These are phyloP conservation scores for Pseudomyrmex flavicornis DNA, from an alignment of 1,140 invertebrate genomes.

Conservation along the genomic window DNA sequence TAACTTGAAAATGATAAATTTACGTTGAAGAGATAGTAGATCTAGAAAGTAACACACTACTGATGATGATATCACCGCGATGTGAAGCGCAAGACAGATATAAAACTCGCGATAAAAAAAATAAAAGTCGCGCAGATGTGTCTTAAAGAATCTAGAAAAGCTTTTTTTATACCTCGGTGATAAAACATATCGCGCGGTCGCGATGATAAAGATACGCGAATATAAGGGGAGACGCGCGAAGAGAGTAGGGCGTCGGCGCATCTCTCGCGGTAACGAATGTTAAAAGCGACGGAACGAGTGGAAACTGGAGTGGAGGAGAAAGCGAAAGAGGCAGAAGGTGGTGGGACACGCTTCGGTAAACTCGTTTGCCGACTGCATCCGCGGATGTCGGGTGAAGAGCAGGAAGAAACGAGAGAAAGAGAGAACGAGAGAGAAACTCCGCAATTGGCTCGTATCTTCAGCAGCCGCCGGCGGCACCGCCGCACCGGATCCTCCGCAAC, in stretches of 20 bases:
- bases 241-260: not conserved
- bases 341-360: constrained; percentile 49
- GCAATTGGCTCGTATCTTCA: constrained; percentile 53
- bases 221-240: not conserved
- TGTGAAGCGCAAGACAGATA: not conserved
- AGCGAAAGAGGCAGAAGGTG: constrained; percentile 47
- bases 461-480: not conserved
- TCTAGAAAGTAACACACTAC: too few species aligned
- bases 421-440: constrained; percentile 1
- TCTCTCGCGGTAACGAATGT: constrained; percentile 40
- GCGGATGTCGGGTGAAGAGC: constrained; percentile 30
- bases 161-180: not conserved
- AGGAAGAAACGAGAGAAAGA: not conserved
- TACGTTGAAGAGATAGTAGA: too few species aligned
- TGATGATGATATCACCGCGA: too few species aligned
- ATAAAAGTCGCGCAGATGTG: not conserved
- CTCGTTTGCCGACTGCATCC: constrained; percentile 41
- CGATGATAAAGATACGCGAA: not conserved
- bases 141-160: not conserved
- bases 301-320: not conserved
- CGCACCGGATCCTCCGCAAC: not conserved
- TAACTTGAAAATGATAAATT: not conserved
- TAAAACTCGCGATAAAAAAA: not conserved
- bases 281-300: constrained; percentile 1
- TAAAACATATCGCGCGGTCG: not conserved